These are phyloP conservation scores for Parauchenoglanis punctatus DNA, from an alignment of 2,797 vertebrate species.

Conservation along the genomic window DNA sequence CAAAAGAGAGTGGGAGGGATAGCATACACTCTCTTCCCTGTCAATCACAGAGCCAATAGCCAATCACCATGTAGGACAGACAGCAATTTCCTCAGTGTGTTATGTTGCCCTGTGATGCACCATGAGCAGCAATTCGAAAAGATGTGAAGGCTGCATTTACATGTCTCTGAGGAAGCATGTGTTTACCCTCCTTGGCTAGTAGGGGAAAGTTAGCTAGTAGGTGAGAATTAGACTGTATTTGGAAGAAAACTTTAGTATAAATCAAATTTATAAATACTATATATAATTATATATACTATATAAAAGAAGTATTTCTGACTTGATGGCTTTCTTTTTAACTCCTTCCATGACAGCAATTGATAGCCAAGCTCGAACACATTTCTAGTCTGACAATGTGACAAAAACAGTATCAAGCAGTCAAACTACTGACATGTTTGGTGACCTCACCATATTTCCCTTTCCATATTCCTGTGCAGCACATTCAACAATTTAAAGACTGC, in stretches of 20 bases:
- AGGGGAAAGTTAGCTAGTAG: background rate
- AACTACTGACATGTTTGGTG: too few species aligned
- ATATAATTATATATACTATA: too few species aligned
- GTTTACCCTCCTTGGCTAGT: background rate
- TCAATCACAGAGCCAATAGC: background rate
- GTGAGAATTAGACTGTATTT: background rate
- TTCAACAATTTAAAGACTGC: too few species aligned
- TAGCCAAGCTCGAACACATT: too few species aligned
- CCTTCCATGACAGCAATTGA: too few species aligned
- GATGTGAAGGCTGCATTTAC: background rate
- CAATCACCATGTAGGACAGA: background rate
- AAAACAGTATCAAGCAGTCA: too few species aligned
- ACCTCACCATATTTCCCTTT: too few species aligned
- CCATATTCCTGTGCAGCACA: too few species aligned
- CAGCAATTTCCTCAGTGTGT: background rate
- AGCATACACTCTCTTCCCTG: background rate
- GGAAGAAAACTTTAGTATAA: background rate
- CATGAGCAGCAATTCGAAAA: background rate
- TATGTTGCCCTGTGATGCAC: background rate
- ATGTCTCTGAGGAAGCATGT: background rate
- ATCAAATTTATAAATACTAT: too few species aligned
- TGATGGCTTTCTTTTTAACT: too few species aligned
- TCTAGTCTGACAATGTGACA: too few species aligned
- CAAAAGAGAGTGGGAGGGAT: background rate
- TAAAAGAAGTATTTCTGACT: too few species aligned